phyloP scores from a whole-genome alignment of 2,113 vertebrate species.

The Bufo gargarizans region DNA sequence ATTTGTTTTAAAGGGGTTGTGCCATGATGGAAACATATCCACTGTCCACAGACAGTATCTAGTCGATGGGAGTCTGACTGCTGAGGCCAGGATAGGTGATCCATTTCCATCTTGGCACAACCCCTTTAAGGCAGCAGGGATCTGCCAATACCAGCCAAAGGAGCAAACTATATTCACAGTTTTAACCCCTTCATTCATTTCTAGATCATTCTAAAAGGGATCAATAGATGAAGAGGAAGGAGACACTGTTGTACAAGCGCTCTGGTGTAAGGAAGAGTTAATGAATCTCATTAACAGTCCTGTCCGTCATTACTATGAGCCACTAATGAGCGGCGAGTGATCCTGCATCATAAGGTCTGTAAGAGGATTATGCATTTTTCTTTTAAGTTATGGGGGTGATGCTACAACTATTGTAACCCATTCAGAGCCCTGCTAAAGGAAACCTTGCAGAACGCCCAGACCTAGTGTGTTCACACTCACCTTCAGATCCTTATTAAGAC shows the following conservation, averaged over 20 bases:
- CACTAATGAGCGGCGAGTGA: conserved; percentile 48
- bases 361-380: conserved; percentile 57
- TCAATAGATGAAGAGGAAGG: not conserved
- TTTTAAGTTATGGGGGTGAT: conserved; percentile 55
- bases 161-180: not conserved
- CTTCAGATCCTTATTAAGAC: conserved; percentile 99
- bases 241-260: not conserved
- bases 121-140: too few species aligned
- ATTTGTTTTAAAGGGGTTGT: too few species aligned
- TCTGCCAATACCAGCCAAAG: not conserved
- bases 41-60: too few species aligned
- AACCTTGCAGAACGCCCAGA: not conserved
- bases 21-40: too few species aligned
- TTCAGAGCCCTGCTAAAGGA: not conserved
- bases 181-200: not conserved
- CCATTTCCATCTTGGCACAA: too few species aligned
- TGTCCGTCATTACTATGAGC: conserved; percentile 43
- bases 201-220: not conserved
- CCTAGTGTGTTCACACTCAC: conserved; percentile 67
- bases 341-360: conserved; percentile 58
- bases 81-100: too few species aligned
- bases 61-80: too few species aligned
- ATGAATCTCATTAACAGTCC: conserved; percentile 37
- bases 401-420: conserved; percentile 50
- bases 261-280: conserved; percentile 30